Evolutionary conservation across 2,113 vertebrate genomes (phyloP), one percentile per base, ranked within the genome.

Genomic region (Paramormyrops kingsleyae): DNA sequence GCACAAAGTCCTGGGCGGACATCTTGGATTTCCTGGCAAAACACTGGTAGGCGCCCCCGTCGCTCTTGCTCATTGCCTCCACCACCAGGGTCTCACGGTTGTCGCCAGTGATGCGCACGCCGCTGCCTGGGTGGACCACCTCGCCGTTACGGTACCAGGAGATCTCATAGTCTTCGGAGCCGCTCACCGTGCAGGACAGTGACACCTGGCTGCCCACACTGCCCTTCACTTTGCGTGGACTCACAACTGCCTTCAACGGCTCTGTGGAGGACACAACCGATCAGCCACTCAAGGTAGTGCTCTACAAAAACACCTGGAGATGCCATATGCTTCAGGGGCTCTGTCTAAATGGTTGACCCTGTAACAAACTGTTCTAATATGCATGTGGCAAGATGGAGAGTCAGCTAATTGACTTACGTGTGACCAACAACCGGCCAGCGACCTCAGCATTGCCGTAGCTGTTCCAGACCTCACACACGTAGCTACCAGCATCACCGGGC

Each of bases 381-480:
- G 62, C 62, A 70, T 31, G 62, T 70, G 9, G 62, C 10, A 27
- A 27, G 10, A 70, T 70, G 27, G 19, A 56, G 42, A 46, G 15
- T 10, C 44, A 10, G 83, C 83, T 27, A 46, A 84, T 39, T 84
- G 74, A 97, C 98, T 98, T 96, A 99, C 99, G 98, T 96, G 97
- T 99, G 89, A 99, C 97, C 89, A 97, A 93, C 49, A 99, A 96
- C 21, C 91, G 96, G 27, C 99, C 99, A 92, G 98, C 95, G 92
- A 99, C 96, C 94, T 99, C 98, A 0, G 98, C 97, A 15, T 97
- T 99, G 88, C 99, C 99, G 5, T 98, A 99, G 94, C 96, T 98
- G 96, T 99, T 99, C 97, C 98, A 99, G 92, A 99, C 98, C 93
- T 99, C 99, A 17, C 99, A 99, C 42, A 98, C 97, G 0, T 99